These are phyloP conservation scores for Taenioides sp. DNA, from an alignment of 2,797 vertebrate genomes.

Conservation along the genomic window DNA sequence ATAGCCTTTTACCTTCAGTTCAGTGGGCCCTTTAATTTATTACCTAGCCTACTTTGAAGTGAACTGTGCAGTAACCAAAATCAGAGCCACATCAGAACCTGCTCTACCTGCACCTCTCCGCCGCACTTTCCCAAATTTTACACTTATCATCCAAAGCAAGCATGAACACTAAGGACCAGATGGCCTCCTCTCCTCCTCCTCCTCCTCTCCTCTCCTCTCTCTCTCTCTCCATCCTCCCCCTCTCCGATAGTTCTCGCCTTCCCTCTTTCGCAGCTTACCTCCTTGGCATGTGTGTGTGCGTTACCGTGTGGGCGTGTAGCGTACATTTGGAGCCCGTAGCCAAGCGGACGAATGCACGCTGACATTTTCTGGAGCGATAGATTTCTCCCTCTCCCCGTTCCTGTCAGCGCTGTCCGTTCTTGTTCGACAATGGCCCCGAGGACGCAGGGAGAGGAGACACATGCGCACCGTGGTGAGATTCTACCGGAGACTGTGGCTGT, in stretches of 20 bases:
- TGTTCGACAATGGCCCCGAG: slow-evolving; percentile 33
- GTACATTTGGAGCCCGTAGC: slow-evolving; percentile 60
- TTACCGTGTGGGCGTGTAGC: slow-evolving; percentile 47
- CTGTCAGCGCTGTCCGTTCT: slow-evolving; percentile 64
- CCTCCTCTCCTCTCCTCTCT: slow-evolving; percentile 1
- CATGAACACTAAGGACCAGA: slow-evolving; percentile 67
- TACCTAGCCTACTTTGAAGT: too few relatives aligned
- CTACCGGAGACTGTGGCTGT: slow-evolving; percentile 33
- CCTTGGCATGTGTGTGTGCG: slow-evolving; percentile 41
- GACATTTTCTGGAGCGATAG: slow-evolving; percentile 71
- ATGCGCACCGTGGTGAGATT: slow-evolving; percentile 19
- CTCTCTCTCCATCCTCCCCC: slow-evolving; percentile 22
- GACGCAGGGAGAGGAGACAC: not conserved
- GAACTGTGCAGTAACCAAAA: slow-evolving; percentile 16
- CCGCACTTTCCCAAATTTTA: slow-evolving; percentile 48
- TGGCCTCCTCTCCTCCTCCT: slow-evolving; percentile 58
- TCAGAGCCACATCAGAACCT: slow-evolving; percentile 47
- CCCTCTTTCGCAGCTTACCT: slow-evolving; percentile 58
- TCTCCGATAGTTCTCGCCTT: slow-evolving; percentile 38
- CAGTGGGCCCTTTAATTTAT: too few relatives aligned
- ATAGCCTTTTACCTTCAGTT: too few relatives aligned
- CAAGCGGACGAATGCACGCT: slow-evolving; percentile 73
- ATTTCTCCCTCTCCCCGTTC: slow-evolving; percentile 27
- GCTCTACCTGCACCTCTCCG: slow-evolving; percentile 27
- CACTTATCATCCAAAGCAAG: slow-evolving; percentile 39